Evolutionary conservation across 1,140 invertebrate species (phyloP).

Genomic region (Drosophila saltans): DNA sequence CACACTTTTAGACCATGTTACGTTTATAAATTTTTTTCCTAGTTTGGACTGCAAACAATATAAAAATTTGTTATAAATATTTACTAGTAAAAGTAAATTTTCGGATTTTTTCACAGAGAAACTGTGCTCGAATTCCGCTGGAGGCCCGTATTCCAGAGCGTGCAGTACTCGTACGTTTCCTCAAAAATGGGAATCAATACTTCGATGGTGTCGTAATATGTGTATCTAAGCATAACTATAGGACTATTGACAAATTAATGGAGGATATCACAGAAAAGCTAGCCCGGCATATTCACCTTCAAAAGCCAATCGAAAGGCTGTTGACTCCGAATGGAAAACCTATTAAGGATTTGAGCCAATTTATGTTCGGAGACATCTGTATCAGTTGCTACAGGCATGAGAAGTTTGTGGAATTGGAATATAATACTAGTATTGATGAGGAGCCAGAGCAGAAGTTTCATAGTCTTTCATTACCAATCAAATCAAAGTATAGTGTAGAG

Average conservation of each 20-base stretch:
- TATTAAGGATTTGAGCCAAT: neutral
- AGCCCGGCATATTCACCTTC: neutral
- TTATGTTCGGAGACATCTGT: neutral
- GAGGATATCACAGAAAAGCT: neutral
- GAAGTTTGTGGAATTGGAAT: neutral
- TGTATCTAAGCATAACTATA: slow-evolving; percentile 1
- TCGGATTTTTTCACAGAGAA: neutral
- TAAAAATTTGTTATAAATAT: too few species aligned
- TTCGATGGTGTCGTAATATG: neutral
- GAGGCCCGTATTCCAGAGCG: neutral
- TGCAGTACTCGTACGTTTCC: neutral
- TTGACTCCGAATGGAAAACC: neutral
- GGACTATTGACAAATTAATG: neutral
- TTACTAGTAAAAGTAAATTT: too few species aligned
- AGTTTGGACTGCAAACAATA: too few species aligned
- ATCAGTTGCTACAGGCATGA: neutral
- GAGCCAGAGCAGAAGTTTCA: neutral
- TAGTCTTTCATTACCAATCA: neutral
- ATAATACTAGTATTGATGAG: neutral
- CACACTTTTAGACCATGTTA: too few species aligned
- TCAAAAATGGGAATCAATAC: neutral
- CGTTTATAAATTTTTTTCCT: too few species aligned
- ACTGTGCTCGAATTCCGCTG: neutral
- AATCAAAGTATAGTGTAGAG: neutral
- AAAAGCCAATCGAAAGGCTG: neutral